Conservation (phyloP, 2,797 vertebrate species). For the Zenarchopterus dispar region DNA sequence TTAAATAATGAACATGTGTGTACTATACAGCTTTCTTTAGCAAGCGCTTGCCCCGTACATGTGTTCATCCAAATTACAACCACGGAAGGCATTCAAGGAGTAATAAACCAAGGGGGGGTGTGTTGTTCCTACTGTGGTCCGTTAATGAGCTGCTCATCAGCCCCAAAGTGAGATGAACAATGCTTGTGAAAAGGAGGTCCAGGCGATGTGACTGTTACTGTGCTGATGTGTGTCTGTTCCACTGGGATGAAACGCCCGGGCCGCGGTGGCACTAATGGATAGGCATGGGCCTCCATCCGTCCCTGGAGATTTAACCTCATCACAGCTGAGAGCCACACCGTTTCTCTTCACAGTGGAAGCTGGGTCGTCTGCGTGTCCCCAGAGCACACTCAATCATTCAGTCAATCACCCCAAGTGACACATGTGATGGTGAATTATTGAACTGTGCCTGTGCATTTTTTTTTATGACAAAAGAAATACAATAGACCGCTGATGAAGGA, state of each 20-base stretch:
- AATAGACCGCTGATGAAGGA: slow-evolving; percentile 1
- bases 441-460: slow-evolving; percentile 18
- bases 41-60: slow-evolving; percentile 36
- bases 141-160: slow-evolving; percentile 71
- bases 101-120: slow-evolving; percentile 35
- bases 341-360: slow-evolving; percentile 41
- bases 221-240: slow-evolving; percentile 44
- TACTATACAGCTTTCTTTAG: slow-evolving; percentile 30
- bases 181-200: slow-evolving; percentile 57
- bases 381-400: slow-evolving; percentile 44
- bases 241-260: slow-evolving; percentile 56
- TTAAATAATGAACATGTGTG: slow-evolving; percentile 44
- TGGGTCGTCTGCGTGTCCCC: slow-evolving; percentile 44
- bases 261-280: slow-evolving; percentile 72
- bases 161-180: slow-evolving; percentile 61
- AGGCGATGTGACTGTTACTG: slow-evolving; percentile 44
- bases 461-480: slow-evolving; percentile 18
- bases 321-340: slow-evolving; percentile 59
- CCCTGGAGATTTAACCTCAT: slow-evolving; percentile 57
- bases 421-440: slow-evolving; percentile 36
- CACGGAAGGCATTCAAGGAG: slow-evolving; percentile 38
- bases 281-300: slow-evolving; percentile 53
- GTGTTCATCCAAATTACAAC: slow-evolving; percentile 51
- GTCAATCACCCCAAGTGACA: slow-evolving; percentile 47
- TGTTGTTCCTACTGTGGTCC: slow-evolving; percentile 30